Evolutionary conservation across 2,797 vertebrate genomes (phyloP), one percentile per base, ranked within the genome.

Genomic region (Decapterus maruadsi): DNA sequence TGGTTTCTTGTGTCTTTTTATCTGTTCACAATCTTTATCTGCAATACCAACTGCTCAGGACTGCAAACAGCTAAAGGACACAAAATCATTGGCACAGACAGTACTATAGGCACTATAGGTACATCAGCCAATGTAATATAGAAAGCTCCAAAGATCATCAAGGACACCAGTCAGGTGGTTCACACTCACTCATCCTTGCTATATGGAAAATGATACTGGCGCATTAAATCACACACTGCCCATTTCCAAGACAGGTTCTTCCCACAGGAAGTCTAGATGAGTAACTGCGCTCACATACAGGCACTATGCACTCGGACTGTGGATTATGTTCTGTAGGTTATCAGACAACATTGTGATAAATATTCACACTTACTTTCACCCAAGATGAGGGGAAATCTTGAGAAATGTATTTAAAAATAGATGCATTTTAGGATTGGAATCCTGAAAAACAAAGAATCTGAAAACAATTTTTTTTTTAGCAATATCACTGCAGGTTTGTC

Each of bases 241-340:
- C 62, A 56, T 68, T 77, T 55, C 72, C 26, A 4, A 64, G 56
- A 55, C 42, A 53, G 55, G 31, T 46, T 67, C 48, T 65, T 68
- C 80, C 72, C 22, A 45, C 72, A 71, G 75, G 65, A 75, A 80
- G 65, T 72, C 58, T 14, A 54, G 50, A 20, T 71, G 58, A 61
- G 46, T 0, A 45, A 38, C 20, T 48, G 38, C 1, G 53, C 42
- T 51, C 61, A 42, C 2, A 55, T 43, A 51, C 36, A 20, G 61
- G 19, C 8, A 19, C 57, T 29, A 20, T 36, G 53, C 51, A 45
- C 31, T 3, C 5, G 71, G 36, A 20, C 48, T 14, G 16, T 4
- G 20, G 10, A 62, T 48, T 26, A 8, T 20, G 31, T 45, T 54
- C 13, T 22, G 8, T 38, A 53, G 29, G 13, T 50, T 43, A 72